Conservation (phyloP, 2,113 vertebrate genomes). For the Tapirus terrestris region DNA sequence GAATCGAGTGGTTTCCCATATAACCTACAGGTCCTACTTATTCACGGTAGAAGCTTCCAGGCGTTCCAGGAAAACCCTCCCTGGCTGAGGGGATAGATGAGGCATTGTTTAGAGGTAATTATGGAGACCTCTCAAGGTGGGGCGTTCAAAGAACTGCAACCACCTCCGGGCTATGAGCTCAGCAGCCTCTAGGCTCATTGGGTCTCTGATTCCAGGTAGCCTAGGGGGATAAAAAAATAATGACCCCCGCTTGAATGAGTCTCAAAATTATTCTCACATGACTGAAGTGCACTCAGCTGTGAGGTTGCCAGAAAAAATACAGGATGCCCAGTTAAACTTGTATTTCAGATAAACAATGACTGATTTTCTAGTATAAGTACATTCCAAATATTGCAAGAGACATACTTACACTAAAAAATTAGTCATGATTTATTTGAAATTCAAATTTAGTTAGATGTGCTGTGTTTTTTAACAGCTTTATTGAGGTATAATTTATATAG, state of each 20-base stretch:
- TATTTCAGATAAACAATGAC: background rate
- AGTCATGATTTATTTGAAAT: background rate
- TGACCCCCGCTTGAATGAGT: background rate
- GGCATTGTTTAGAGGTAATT: background rate
- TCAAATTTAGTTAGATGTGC: background rate
- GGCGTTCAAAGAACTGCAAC: background rate
- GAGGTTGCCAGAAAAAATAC: background rate
- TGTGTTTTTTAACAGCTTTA: background rate
- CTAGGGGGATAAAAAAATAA: background rate
- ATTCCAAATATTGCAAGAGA: background rate
- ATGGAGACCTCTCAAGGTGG: background rate
- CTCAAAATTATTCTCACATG: background rate
- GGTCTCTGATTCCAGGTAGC: background rate
- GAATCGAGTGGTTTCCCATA: background rate
- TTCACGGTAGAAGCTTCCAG: too few species aligned
- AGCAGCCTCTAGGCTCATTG: background rate
- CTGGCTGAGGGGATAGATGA: background rate
- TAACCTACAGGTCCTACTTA: background rate
- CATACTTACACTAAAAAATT: background rate
- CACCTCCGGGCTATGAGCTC: background rate
- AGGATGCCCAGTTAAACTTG: background rate
- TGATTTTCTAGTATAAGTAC: background rate
- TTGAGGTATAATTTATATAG: too few species aligned
- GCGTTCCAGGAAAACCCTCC: background rate
- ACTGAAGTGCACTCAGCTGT: rapidly evolving